Conservation (phyloP, 92 coral and sea anemone species). For the Epizoanthus ramosus region DNA sequence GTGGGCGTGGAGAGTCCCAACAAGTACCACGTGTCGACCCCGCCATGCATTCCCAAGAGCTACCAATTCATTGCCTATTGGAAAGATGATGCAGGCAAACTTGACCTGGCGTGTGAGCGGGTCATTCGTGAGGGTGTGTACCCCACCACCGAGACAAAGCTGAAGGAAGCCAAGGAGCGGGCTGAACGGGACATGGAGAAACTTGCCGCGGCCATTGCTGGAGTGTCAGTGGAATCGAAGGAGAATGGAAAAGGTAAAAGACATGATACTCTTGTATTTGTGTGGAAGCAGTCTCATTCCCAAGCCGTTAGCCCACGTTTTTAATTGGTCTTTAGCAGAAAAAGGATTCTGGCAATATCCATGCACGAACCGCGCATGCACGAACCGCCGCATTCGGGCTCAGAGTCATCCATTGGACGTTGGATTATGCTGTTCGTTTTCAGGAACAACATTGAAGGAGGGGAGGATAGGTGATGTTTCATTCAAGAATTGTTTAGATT, state of each 20-base stretch:
- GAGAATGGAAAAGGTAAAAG: slow-evolving; percentile 9
- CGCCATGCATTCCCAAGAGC: slow-evolving; percentile 62
- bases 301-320: no score
- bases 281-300: no score
- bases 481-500: no score
- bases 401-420: no score
- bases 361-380: no score
- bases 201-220: slow-evolving; percentile 64
- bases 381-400: no score
- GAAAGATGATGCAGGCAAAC: slow-evolving; percentile 61
- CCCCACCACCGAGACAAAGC: slow-evolving; percentile 77
- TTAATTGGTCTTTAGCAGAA: no score
- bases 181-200: slow-evolving; percentile 61
- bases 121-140: slow-evolving; percentile 84
- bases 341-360: no score
- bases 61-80: slow-evolving; percentile 86
- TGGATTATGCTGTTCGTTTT: no score
- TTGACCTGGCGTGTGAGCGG: slow-evolving; percentile 77
- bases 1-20: slow-evolving; percentile 66
- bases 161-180: slow-evolving; percentile 63
- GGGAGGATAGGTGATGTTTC: no score
- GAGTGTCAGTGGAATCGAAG: slow-evolving; percentile 56
- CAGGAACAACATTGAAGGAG: no score
- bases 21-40: slow-evolving; percentile 59
- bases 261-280: background rate